Percentiles rank a stretch among this genome's conserved stretches.
Conservation (phyloP, 2,113 vertebrate genomes). For the Xenopus tropicalis region UCB_Xtro_10.0 CM004446.2:70817501-70818000, state of each 20-base stretch:
- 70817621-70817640: too few relatives aligned
- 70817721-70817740: slow-evolving; percentile 60
- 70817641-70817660: too few relatives aligned
- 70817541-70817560: too few relatives aligned
- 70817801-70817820: slow-evolving; percentile 85
- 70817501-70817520: too few relatives aligned
- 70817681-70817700: not conserved
- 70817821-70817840: slow-evolving; percentile 80
- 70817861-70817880: slow-evolving; percentile 97
- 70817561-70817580: too few relatives aligned
- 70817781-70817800: slow-evolving; percentile 67
- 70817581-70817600: too few relatives aligned
- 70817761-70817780: slow-evolving; percentile 25
- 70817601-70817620: too few relatives aligned
- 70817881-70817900: slow-evolving; percentile 98
- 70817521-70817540: too few relatives aligned
- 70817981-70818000: slow-evolving; percentile 97
- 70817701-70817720: not conserved
- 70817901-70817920: slow-evolving; percentile 96
- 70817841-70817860: slow-evolving; percentile 84
- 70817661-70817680: too few relatives aligned
- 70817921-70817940: slow-evolving; percentile 99
- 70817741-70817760: slow-evolving; percentile 60
- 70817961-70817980: slow-evolving; percentile 96
- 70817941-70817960: slow-evolving; percentile 99